A percentile compares a stretch with the other conserved stretches of the same genome.
phyloP scores from a whole-genome alignment of 2,797 vertebrate genomes.

The Sebastiscus tertius region DNA sequence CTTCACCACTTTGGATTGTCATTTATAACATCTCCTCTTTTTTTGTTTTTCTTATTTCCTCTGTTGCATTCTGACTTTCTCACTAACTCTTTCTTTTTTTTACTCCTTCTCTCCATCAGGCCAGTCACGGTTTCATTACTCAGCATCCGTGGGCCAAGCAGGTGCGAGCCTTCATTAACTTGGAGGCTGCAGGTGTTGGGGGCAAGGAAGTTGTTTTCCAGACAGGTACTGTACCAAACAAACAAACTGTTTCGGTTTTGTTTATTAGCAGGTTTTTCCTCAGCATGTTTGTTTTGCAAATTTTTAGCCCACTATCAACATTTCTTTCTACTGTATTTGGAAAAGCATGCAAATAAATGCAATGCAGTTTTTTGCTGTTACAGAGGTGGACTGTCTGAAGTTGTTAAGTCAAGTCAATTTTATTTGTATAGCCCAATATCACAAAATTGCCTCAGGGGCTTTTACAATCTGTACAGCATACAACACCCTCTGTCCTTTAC shows the following conservation, averaged over 20 bases:
- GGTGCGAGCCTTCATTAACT: conserved; percentile 95
- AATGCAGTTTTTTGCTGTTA: background rate
- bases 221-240: conserved; percentile 85
- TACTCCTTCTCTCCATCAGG: conserved; percentile 77
- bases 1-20: background rate
- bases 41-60: background rate
- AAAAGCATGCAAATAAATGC: background rate
- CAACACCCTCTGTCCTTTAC: no score
- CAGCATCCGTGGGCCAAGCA: conserved; percentile 95
- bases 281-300: background rate
- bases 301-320: background rate
- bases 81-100: background rate
- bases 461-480: no score
- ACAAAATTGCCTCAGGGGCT: no score
- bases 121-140: conserved; percentile 98
- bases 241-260: background rate
- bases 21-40: background rate
- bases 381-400: background rate
- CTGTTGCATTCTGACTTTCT: background rate
- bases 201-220: conserved; percentile 99
- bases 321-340: no score
- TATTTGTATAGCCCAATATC: no score
- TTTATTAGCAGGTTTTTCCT: background rate
- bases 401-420: background rate
- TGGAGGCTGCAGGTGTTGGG: conserved; percentile 97